A percentile compares a stretch with the other conserved stretches of the same genome.
Conservation (phyloP, 2,797 vertebrate genomes). For the Chaetophractus vellerosus region DNA sequence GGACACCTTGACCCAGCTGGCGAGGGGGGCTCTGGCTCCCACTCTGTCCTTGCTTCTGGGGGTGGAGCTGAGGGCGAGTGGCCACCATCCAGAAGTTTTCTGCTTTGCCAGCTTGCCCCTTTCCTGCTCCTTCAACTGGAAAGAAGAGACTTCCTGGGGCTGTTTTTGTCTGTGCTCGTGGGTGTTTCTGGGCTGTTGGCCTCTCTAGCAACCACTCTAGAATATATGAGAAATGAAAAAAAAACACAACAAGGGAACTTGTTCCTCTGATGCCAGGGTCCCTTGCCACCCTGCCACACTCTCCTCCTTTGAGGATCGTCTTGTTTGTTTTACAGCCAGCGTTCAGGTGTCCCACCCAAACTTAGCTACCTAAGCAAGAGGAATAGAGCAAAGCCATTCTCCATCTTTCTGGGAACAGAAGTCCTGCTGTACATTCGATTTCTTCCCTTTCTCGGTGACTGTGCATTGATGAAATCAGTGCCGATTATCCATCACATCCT, state of each 20-base stretch:
- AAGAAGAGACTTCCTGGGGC: not conserved
- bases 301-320: not conserved
- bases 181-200: not conserved
- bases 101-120: not conserved
- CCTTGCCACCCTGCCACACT: not conserved
- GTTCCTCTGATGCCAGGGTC: rapidly evolving
- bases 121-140: not conserved
- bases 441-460: not conserved
- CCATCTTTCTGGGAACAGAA: not conserved
- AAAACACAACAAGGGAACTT: not conserved
- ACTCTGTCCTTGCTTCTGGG: not conserved
- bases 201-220: not conserved
- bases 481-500: not conserved
- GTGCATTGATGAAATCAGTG: too few relatives aligned
- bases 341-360: not conserved
- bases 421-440: rapidly evolving
- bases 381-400: not conserved
- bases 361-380: too few relatives aligned
- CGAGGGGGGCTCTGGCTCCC: not conserved
- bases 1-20: not conserved
- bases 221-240: not conserved
- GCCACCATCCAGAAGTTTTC: not conserved
- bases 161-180: not conserved
- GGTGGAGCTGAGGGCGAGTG: too few relatives aligned
- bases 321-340: rapidly evolving